Conservation (phyloP, 2,797 vertebrate species). For the Ctenopoma multispine region DNA sequence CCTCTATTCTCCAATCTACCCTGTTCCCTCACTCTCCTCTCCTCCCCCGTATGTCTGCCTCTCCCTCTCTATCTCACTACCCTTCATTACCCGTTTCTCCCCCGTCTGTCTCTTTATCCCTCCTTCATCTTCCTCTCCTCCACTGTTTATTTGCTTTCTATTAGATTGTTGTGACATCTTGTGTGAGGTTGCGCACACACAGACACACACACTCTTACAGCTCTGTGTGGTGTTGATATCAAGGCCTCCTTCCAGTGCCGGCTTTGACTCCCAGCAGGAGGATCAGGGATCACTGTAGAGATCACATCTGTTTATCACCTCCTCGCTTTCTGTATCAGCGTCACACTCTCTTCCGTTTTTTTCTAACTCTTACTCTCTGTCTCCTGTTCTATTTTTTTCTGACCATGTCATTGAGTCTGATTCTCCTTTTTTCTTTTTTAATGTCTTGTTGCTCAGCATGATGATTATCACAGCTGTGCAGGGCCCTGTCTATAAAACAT, state of each 20-base stretch:
- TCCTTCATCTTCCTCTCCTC: background rate
- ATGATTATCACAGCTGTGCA: background rate
- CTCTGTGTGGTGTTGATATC: conserved; percentile 23
- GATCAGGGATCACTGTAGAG: conserved; percentile 35
- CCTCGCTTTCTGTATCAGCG: background rate
- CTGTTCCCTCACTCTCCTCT: background rate
- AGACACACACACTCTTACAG: conserved; percentile 5
- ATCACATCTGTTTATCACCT: conserved; percentile 44
- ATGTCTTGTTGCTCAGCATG: background rate
- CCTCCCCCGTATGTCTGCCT: background rate
- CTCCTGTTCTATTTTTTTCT: background rate
- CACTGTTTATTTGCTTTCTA: conserved; percentile 10
- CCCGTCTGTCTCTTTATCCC: background rate
- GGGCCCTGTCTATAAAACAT: background rate
- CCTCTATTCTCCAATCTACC: background rate
- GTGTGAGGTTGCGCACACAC: conserved; percentile 1
- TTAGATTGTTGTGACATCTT: conserved; percentile 33
- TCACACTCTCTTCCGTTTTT: background rate
- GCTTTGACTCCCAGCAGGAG: conserved; percentile 46
- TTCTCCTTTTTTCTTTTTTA: background rate
- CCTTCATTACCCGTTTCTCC: background rate
- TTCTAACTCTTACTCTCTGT: background rate
- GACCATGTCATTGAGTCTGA: background rate
- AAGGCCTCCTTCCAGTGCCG: conserved; percentile 24
- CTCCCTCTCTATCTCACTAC: background rate